Evolutionary conservation across 1,140 invertebrate genomes (phyloP).

Genomic region (Venustaconcha ellipsiformis): DNA sequence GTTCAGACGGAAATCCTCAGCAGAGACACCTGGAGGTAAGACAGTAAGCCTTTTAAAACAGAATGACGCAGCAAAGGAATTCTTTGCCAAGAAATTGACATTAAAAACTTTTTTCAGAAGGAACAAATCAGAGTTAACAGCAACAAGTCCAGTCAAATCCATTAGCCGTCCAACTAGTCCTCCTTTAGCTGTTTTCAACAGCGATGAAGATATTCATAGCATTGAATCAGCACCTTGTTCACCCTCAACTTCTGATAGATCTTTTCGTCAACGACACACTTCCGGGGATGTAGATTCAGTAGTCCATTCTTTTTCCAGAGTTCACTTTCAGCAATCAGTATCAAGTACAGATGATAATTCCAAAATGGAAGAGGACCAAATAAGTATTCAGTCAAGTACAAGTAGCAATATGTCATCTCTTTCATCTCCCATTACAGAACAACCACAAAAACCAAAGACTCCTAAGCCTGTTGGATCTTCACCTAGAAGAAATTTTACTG

Average conservation of each 20-base stretch:
- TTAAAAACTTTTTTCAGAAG: slow-evolving; percentile 54
- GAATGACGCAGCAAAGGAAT: slow-evolving; percentile 40
- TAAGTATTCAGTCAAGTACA: slow-evolving; percentile 19
- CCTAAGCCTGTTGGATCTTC: slow-evolving; percentile 29
- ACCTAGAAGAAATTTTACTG: slow-evolving; percentile 20
- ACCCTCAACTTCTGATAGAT: slow-evolving; percentile 35
- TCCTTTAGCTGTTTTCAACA: slow-evolving; percentile 54
- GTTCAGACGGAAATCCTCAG: slow-evolving; percentile 44
- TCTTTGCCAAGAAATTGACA: slow-evolving; percentile 48
- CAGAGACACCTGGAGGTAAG: slow-evolving; percentile 26
- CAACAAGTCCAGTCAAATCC: slow-evolving; percentile 12
- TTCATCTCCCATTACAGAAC: slow-evolving; percentile 8
- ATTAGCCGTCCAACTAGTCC: slow-evolving; percentile 41
- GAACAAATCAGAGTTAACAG: slow-evolving; percentile 39
- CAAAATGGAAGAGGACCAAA: slow-evolving; percentile 10
- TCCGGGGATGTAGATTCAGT: slow-evolving; percentile 34
- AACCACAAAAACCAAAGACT: slow-evolving; percentile 33
- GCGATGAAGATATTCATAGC: slow-evolving; percentile 52
- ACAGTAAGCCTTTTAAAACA: slow-evolving; percentile 26
- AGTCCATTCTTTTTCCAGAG: too few species aligned
- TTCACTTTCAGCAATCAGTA: too few species aligned
- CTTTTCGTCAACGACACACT: slow-evolving; percentile 38
- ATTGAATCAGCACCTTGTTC: slow-evolving; percentile 47
- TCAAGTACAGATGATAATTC: too few species aligned
- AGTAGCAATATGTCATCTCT: slow-evolving; percentile 24